phyloP scores from a whole-genome alignment of 2,888 invertebrate species.

The Clitarchus hookeri region DNA sequence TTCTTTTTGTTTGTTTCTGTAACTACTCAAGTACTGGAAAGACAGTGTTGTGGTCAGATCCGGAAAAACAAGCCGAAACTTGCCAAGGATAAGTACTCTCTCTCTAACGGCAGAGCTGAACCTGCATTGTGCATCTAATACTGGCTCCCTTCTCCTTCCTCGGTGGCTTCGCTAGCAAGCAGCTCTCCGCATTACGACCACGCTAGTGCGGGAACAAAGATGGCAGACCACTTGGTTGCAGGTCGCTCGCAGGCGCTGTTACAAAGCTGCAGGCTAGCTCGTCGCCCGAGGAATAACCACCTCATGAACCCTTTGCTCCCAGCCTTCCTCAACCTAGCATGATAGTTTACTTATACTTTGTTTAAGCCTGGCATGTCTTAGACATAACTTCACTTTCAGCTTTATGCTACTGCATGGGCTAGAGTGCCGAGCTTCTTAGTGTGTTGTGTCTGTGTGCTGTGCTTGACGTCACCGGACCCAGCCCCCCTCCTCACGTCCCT shows the following conservation, averaged over 20 bases:
- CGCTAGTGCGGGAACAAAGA: too few species aligned
- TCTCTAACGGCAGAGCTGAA: slow-evolving; percentile 39
- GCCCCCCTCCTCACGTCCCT: background rate
- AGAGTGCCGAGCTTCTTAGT: background rate
- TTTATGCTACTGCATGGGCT: background rate
- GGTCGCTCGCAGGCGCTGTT: too few species aligned
- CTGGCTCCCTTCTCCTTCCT: slow-evolving; percentile 31
- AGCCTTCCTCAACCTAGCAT: background rate
- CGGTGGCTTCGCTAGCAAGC: too few species aligned
- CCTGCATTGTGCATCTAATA: slow-evolving; percentile 45
- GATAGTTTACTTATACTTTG: background rate
- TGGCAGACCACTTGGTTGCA: too few species aligned
- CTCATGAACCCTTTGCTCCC: background rate
- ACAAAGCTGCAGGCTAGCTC: background rate
- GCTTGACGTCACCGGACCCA: background rate
- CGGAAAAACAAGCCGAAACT: slow-evolving; percentile 44
- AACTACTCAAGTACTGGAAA: slow-evolving; percentile 31
- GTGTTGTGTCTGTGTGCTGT: background rate
- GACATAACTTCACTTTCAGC: background rate
- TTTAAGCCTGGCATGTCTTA: background rate
- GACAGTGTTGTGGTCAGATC: slow-evolving; percentile 35
- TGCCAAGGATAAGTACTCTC: slow-evolving; percentile 39
- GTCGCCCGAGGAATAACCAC: background rate
- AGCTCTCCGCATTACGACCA: too few species aligned
- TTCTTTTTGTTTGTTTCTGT: slow-evolving; percentile 15